Conservation (phyloP, 2,888 invertebrate species). For the Drosophila kuntzei region DNA sequence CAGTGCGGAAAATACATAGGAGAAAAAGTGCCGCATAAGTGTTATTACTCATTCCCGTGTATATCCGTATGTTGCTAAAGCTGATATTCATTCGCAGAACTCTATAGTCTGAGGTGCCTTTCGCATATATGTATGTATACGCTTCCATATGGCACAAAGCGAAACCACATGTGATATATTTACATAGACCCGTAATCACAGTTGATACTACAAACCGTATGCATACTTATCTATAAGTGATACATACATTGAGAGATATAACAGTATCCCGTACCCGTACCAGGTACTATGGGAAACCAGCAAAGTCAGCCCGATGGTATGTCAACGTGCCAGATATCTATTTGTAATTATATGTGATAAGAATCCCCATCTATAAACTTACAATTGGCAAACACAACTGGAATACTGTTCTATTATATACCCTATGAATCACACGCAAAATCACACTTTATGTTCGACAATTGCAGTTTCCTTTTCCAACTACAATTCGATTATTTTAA, state of each 20-base stretch:
- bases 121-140: conserved; percentile 17
- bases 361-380: neutral
- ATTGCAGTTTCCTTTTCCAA: neutral
- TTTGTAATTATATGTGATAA: conserved; percentile 18
- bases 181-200: conserved; percentile 40
- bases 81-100: conserved; percentile 12
- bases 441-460: neutral
- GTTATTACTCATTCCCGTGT: conserved; percentile 27
- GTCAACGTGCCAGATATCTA: conserved; percentile 20
- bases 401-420: conserved; percentile 5
- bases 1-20: conserved; percentile 13
- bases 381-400: conserved; percentile 8
- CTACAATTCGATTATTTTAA: neutral
- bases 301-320: conserved; percentile 38
- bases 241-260: conserved; percentile 7
- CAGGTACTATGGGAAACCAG: conserved; percentile 46
- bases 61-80: conserved; percentile 15
- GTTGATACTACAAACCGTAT: conserved; percentile 16
- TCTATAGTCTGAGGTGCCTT: conserved; percentile 28
- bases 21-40: conserved; percentile 1
- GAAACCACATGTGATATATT: conserved; percentile 23
- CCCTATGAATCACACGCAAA: conserved; percentile 1
- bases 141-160: conserved; percentile 22
- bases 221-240: conserved; percentile 27
- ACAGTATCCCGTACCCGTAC: conserved; percentile 4